Percentiles rank a stretch among this genome's conserved stretches.
Conservation (phyloP, 2,888 invertebrate genomes). For the Pollenia amentaria region DNA sequence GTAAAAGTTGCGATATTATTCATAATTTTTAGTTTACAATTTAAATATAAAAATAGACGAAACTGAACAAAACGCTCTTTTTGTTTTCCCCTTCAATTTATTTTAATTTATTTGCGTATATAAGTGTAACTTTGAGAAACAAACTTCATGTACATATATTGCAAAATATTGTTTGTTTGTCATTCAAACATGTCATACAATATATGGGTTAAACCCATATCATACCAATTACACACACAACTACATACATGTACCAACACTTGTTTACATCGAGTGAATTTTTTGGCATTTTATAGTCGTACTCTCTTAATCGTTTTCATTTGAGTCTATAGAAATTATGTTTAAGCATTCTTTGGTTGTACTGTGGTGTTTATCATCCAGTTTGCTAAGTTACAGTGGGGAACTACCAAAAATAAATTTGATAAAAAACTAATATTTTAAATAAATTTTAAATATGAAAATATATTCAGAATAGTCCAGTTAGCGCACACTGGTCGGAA, state of each 20-base stretch:
- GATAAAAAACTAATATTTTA: no score
- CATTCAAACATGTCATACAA: slow-evolving; percentile 47
- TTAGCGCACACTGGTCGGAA: no score
- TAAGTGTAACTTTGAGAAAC: background rate
- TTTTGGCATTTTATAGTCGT: slow-evolving; percentile 11
- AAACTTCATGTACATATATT: slow-evolving; percentile 35
- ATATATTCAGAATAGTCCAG: no score
- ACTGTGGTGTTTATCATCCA: slow-evolving; percentile 4
- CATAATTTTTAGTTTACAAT: no score
- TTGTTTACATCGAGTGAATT: slow-evolving; percentile 11
- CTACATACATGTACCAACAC: slow-evolving; percentile 23
- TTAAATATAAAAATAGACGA: no score
- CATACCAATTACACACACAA: background rate
- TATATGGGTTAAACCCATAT: slow-evolving; percentile 43
- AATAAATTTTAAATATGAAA: no score
- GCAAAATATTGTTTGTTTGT: slow-evolving; percentile 44
- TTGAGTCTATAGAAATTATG: slow-evolving; percentile 27
- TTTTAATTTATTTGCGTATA: background rate
- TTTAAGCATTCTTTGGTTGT: background rate
- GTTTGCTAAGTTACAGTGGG: slow-evolving; percentile 20
- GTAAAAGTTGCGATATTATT: no score
- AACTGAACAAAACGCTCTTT: background rate
- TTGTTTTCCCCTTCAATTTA: background rate
- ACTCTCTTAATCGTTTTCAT: slow-evolving; percentile 5
- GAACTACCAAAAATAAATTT: background rate